These are phyloP conservation scores for Rhinichthys klamathensis DNA, from an alignment of 2,113 vertebrate species.

Conservation along the genomic window DNA sequence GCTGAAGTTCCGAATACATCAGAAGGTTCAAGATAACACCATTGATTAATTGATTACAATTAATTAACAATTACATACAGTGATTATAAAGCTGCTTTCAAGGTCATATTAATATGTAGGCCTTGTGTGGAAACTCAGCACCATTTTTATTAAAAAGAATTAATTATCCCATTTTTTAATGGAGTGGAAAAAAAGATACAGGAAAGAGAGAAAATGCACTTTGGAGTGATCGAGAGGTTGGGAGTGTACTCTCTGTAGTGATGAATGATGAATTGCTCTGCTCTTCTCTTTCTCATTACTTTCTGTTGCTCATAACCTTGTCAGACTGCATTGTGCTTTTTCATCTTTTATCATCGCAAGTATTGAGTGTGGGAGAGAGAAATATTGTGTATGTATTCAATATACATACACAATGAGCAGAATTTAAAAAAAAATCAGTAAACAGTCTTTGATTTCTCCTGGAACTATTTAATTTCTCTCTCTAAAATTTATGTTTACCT, in stretches of 20 bases:
- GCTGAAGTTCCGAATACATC: background rate
- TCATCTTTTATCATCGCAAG: constrained; percentile 15
- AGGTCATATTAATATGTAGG: constrained; percentile 44
- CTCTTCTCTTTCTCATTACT: constrained; percentile 37
- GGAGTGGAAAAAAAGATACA: background rate
- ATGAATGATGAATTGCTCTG: constrained; percentile 30
- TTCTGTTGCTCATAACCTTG: constrained; percentile 30
- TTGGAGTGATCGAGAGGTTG: background rate
- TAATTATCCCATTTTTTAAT: constrained; percentile 51
- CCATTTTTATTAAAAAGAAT: constrained; percentile 26
- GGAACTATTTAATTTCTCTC: background rate
- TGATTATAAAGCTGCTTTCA: constrained; percentile 49
- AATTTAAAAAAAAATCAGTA: background rate
- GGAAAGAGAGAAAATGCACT: background rate
- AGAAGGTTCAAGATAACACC: constrained; percentile 10
- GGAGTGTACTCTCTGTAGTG: constrained; percentile 18
- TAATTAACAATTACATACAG: constrained; percentile 49
- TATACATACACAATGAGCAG: background rate
- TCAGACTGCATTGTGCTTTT: constrained; percentile 24
- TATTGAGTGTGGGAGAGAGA: constrained; percentile 8
- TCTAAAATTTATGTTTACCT: background rate
- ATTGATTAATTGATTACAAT: too few species aligned
- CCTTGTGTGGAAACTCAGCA: background rate
- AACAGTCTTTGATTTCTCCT: background rate
- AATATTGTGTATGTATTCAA: constrained; percentile 13